Evolutionary conservation across 1,140 invertebrate species (phyloP).

Genomic region (Drosophila rufa): DNA sequence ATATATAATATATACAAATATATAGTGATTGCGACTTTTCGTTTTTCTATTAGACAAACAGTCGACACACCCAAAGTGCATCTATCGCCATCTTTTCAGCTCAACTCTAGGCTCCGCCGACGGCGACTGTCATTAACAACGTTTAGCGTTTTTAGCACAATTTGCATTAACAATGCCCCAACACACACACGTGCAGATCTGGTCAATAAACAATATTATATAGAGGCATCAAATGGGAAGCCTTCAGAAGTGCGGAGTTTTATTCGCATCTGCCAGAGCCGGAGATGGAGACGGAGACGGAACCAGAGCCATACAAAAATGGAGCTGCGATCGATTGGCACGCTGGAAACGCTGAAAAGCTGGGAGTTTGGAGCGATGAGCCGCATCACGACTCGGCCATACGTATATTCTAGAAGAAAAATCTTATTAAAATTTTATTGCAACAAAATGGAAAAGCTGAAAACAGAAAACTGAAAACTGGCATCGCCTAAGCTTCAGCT

Average conservation of each 20-base stretch:
- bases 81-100: conserved; percentile 66
- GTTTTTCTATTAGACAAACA: conserved; percentile 57
- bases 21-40: conserved; percentile 36
- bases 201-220: conserved; percentile 73
- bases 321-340: conserved; percentile 71
- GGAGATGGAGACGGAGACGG: conserved; percentile 18
- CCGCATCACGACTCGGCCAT: conserved; percentile 58
- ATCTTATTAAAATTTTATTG: conserved; percentile 83
- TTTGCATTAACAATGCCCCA: conserved; percentile 55
- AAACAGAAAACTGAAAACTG: conserved; percentile 44
- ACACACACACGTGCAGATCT: conserved; percentile 43
- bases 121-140: conserved; percentile 74
- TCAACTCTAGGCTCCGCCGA: conserved; percentile 36
- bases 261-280: conserved; percentile 41
- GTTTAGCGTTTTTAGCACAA: conserved; percentile 70
- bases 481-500: conserved; percentile 62
- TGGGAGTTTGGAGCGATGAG: conserved; percentile 45
- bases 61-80: conserved; percentile 76
- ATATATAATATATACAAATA: conserved; percentile 45
- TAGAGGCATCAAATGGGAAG: conserved; percentile 60
- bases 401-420: conserved; percentile 55
- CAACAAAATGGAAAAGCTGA: conserved; percentile 68
- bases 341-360: conserved; percentile 34
- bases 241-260: conserved; percentile 57
- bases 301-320: conserved; percentile 68